Percentiles rank a stretch among this genome's conserved stretches.
Evolutionary conservation across 2,888 invertebrate genomes (phyloP).

Genomic region (Herminia tarsipennalis): DNA sequence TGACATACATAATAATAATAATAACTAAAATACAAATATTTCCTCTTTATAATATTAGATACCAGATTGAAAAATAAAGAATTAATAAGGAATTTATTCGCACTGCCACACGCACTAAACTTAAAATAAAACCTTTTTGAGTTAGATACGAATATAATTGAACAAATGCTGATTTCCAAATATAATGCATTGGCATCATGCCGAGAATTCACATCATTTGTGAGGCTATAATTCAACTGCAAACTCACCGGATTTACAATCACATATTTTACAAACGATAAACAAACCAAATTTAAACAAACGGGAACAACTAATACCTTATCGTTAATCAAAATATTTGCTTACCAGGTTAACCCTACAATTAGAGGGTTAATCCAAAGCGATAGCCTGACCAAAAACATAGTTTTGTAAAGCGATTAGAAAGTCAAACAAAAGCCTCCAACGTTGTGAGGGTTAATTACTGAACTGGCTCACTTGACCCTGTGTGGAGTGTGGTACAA

Average conservation of each 20-base stretch:
- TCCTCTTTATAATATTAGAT: no score
- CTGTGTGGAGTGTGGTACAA: constrained; percentile 22
- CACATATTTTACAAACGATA: background rate
- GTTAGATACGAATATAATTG: no score
- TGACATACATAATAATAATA: no score
- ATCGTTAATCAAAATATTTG: constrained; percentile 39
- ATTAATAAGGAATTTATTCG: no score
- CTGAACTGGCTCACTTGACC: constrained; percentile 42
- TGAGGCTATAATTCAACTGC: constrained; percentile 4
- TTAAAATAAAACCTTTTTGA: no score
- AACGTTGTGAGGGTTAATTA: constrained; percentile 51
- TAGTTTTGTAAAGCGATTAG: constrained; percentile 54
- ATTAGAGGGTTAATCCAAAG: constrained; percentile 32
- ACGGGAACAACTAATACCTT: constrained; percentile 12
- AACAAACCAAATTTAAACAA: constrained; percentile 16
- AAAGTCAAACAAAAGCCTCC: constrained; percentile 56
- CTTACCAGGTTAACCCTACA: constrained; percentile 34
- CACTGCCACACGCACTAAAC: no score
- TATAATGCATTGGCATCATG: no score
- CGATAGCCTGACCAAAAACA: constrained; percentile 42
- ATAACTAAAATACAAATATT: no score
- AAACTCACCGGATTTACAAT: no score
- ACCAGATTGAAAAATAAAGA: no score
- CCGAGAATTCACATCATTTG: no score
- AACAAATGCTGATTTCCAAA: no score